Evolutionary conservation across 2,797 vertebrate genomes (phyloP).

Genomic region (Sciurus vulgaris): DNA sequence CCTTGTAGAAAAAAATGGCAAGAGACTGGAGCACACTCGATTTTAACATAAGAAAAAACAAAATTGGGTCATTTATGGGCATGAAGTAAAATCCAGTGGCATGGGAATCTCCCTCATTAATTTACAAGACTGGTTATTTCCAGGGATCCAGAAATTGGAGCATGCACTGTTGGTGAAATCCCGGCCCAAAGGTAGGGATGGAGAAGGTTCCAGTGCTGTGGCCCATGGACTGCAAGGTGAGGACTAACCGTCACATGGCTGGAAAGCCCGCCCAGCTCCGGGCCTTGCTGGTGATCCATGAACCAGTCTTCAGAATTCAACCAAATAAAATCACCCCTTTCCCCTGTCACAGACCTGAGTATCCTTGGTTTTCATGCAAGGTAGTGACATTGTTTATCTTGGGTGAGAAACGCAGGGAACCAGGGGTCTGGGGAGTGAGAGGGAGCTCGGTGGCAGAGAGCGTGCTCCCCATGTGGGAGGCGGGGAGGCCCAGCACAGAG

Average conservation of each 20-base stretch:
- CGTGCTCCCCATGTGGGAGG: too few species aligned
- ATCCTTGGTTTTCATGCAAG: not conserved
- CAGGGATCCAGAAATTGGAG: conserved; percentile 22
- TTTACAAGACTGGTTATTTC: not conserved
- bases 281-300: not conserved
- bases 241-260: not conserved
- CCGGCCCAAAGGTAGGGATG: not conserved
- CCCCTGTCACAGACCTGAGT: not conserved
- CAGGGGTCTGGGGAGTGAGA: not conserved
- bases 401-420: not conserved
- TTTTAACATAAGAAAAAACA: not conserved
- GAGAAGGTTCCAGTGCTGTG: not conserved
- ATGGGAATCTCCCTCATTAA: not conserved
- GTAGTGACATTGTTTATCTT: not conserved
- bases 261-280: not conserved
- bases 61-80: not conserved
- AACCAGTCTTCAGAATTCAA: not conserved
- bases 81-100: not conserved
- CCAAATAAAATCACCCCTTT: not conserved
- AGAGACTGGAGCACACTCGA: not conserved
- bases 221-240: not conserved
- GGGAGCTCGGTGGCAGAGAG: not conserved
- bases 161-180: not conserved
- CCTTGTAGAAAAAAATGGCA: not conserved
- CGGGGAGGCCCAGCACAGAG: not conserved